These are phyloP conservation scores for Sebastolobus alascanus DNA, from an alignment of 2,797 vertebrate species.

Conservation along the genomic window DNA sequence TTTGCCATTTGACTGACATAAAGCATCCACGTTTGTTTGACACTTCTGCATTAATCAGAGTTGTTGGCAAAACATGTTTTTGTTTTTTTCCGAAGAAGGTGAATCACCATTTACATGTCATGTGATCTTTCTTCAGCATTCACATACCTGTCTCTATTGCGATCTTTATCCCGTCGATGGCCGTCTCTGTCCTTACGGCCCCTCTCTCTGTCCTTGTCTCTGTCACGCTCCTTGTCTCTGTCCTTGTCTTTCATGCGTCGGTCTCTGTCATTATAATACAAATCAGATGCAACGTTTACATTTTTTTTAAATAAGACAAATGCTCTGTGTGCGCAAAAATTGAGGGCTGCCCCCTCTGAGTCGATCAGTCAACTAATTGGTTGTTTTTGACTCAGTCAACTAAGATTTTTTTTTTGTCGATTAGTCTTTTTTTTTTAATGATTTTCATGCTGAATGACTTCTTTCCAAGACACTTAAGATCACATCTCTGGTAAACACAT, in stretches of 20 bases:
- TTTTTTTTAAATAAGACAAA: background rate
- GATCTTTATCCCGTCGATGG: conserved; percentile 84
- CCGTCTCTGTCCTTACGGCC: conserved; percentile 89
- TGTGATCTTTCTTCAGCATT: background rate
- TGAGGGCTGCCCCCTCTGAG: background rate
- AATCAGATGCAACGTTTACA: background rate
- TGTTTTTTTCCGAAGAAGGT: background rate
- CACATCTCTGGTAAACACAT: background rate
- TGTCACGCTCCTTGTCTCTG: conserved; percentile 87
- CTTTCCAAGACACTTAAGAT: background rate
- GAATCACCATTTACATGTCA: background rate
- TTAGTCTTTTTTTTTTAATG: background rate
- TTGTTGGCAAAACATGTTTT: background rate
- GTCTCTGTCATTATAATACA: conserved; percentile 83
- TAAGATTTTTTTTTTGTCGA: background rate
- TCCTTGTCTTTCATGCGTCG: conserved; percentile 93
- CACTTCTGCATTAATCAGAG: background rate
- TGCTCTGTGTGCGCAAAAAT: background rate
- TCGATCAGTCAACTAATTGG: background rate
- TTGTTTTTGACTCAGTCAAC: background rate
- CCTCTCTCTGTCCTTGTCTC: conserved; percentile 91
- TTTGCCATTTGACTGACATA: background rate
- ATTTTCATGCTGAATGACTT: background rate
- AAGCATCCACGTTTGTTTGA: background rate
- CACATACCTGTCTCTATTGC: conserved; percentile 89